Percentiles rank a stretch among this genome's conserved stretches.
Evolutionary conservation across 2,888 invertebrate species (phyloP).

Genomic region (Ennomos fuscantarius): DNA sequence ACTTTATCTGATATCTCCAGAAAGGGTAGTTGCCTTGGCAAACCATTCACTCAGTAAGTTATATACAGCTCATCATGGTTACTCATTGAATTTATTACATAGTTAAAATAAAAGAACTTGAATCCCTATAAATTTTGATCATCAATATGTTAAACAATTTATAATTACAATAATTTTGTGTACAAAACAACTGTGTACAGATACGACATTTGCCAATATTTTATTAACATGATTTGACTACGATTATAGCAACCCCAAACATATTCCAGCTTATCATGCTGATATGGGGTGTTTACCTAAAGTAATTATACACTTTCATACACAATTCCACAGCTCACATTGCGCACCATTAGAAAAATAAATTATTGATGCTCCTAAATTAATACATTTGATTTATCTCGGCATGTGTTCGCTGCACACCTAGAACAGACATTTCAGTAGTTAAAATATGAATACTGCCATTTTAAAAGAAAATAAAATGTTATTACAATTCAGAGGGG

Average conservation of each 20-base stretch:
- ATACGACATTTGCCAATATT: conserved; percentile 65
- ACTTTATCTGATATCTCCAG: conserved; percentile 14
- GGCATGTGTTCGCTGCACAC: conserved; percentile 84
- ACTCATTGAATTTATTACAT: conserved; percentile 41
- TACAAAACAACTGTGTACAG: conserved; percentile 66
- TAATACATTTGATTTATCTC: conserved; percentile 77
- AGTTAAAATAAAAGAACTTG: conserved; percentile 41
- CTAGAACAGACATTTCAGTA: conserved; percentile 57
- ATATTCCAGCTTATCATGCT: conserved; percentile 73
- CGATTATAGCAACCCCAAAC: conserved; percentile 71
- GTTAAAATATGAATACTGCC: too few relatives aligned
- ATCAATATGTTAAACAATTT: conserved; percentile 62
- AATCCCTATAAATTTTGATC: conserved; percentile 58
- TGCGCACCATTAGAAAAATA: conserved; percentile 85
- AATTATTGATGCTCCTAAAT: conserved; percentile 82
- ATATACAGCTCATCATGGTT: conserved; percentile 33
- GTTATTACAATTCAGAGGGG: neutral
- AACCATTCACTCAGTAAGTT: conserved; percentile 32
- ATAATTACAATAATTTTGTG: conserved; percentile 59
- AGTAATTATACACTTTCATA: conserved; percentile 74
- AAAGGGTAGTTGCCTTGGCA: conserved; percentile 33
- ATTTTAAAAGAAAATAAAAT: too few relatives aligned
- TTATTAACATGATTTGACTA: conserved; percentile 81
- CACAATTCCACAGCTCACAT: conserved; percentile 83
- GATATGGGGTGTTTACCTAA: conserved; percentile 67